These are phyloP conservation scores for Ceuthmochares aereus DNA, from an alignment of 2,113 vertebrate species.

Conservation along the genomic window DNA sequence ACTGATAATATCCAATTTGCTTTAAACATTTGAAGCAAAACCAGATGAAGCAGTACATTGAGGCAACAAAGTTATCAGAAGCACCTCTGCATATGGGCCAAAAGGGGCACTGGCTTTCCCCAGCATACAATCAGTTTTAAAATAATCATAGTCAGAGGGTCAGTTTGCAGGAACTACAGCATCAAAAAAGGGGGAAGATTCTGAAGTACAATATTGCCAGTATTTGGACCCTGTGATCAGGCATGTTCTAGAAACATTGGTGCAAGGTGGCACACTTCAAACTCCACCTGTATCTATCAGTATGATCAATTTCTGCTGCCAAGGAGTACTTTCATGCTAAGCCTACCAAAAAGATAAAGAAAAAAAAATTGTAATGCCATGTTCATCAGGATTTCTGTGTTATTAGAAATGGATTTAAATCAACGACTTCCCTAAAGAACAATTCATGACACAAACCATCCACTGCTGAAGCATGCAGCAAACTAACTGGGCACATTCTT, in stretches of 20 bases:
- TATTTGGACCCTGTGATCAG: not conserved
- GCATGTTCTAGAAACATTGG: fast-evolving
- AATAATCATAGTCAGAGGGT: not conserved
- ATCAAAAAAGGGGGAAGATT: not conserved
- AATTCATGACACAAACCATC: not conserved
- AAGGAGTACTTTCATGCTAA: not conserved
- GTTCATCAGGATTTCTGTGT: not conserved
- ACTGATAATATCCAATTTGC: not conserved
- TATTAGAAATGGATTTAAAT: not conserved
- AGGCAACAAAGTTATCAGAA: not conserved
- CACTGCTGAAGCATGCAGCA: not conserved
- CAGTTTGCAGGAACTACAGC: not conserved
- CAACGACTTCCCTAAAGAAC: not conserved
- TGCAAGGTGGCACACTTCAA: not conserved
- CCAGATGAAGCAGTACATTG: not conserved
- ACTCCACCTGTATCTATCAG: not conserved
- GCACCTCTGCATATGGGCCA: not conserved
- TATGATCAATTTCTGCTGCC: not conserved
- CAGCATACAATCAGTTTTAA: not conserved
- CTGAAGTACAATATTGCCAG: not conserved
- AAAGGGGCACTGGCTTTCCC: not conserved
- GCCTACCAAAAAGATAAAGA: not conserved
- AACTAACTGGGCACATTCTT: not conserved
- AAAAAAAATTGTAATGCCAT: not conserved
- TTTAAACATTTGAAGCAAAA: not conserved